Conservation (phyloP, 2,888 invertebrate species). For the Drosophila paranaensis region DNA sequence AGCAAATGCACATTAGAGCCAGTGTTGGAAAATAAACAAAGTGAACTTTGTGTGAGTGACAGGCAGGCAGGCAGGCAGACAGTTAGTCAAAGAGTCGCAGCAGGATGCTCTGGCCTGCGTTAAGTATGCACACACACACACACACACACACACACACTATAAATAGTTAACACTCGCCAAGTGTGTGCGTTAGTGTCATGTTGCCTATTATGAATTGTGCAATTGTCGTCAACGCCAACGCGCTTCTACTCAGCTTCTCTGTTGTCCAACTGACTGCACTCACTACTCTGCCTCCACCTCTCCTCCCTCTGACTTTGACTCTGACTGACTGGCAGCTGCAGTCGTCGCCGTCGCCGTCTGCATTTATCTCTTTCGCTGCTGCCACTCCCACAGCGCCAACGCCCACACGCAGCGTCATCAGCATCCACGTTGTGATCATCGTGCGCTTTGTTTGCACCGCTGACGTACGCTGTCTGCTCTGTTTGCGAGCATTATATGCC, state of each 20-base stretch:
- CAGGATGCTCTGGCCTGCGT: slow-evolving; percentile 11
- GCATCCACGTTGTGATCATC: slow-evolving; percentile 23
- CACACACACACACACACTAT: slow-evolving; percentile 37
- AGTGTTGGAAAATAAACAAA: slow-evolving; percentile 70
- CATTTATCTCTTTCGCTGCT: slow-evolving; percentile 39
- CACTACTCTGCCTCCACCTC: slow-evolving; percentile 26
- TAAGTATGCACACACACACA: slow-evolving; percentile 38
- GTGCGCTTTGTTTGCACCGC: slow-evolving; percentile 61
- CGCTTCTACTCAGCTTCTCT: slow-evolving; percentile 44
- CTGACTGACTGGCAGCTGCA: slow-evolving; percentile 52
- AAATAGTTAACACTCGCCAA: slow-evolving; percentile 58
- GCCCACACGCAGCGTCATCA: slow-evolving; percentile 21
- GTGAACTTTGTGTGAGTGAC: slow-evolving; percentile 54
- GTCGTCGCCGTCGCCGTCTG: slow-evolving; percentile 30
- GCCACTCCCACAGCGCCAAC: slow-evolving; percentile 5
- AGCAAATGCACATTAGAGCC: slow-evolving; percentile 58
- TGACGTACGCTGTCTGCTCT: slow-evolving; percentile 69
- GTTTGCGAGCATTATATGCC: slow-evolving; percentile 62
- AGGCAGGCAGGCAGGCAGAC: slow-evolving; percentile 25
- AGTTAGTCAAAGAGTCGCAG: slow-evolving; percentile 21
- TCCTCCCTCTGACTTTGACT: slow-evolving; percentile 8
- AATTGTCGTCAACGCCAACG: slow-evolving; percentile 75
- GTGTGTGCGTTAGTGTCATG: slow-evolving; percentile 51
- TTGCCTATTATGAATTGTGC: slow-evolving; percentile 79
- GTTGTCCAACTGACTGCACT: slow-evolving; percentile 60